Evolutionary conservation across 2,113 vertebrate species (phyloP).

Genomic region (Pseudorectes ferrugineus): DNA sequence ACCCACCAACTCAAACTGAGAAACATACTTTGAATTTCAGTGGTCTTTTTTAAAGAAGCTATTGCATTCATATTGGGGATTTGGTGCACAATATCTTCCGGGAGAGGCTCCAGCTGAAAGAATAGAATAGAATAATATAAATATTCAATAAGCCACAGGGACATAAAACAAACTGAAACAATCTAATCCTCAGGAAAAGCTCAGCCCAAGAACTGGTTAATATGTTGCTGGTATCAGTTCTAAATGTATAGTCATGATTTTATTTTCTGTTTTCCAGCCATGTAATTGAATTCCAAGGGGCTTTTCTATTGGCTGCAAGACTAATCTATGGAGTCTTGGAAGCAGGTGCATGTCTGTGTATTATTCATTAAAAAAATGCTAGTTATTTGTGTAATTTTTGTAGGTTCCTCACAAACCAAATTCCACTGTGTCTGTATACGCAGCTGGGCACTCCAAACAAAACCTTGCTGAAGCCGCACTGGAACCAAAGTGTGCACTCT

Average conservation of each 20-base stretch:
- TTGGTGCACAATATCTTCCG: constrained; percentile 72
- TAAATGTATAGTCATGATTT: constrained; percentile 51
- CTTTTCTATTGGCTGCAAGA: constrained; percentile 73
- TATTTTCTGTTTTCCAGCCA: constrained; percentile 66
- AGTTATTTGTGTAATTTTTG: constrained; percentile 75
- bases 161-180: constrained; percentile 54
- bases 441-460: constrained; percentile 69
- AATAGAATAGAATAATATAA: constrained; percentile 57
- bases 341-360: constrained; percentile 76
- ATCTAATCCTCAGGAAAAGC: constrained; percentile 48
- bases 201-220: constrained; percentile 48
- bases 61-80: constrained; percentile 75
- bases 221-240: constrained; percentile 49
- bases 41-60: constrained; percentile 77
- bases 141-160: constrained; percentile 43
- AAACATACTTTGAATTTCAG: constrained; percentile 81
- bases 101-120: constrained; percentile 77
- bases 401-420: constrained; percentile 69
- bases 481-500: neutral
- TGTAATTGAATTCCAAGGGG: constrained; percentile 76
- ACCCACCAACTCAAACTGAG: neutral
- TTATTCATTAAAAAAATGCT: constrained; percentile 72
- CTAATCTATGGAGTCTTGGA: constrained; percentile 70
- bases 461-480: constrained; percentile 38
- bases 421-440: constrained; percentile 51